These are phyloP conservation scores for Homarus americanus DNA, from an alignment of 1,140 invertebrate species.

Conservation along the genomic window DNA sequence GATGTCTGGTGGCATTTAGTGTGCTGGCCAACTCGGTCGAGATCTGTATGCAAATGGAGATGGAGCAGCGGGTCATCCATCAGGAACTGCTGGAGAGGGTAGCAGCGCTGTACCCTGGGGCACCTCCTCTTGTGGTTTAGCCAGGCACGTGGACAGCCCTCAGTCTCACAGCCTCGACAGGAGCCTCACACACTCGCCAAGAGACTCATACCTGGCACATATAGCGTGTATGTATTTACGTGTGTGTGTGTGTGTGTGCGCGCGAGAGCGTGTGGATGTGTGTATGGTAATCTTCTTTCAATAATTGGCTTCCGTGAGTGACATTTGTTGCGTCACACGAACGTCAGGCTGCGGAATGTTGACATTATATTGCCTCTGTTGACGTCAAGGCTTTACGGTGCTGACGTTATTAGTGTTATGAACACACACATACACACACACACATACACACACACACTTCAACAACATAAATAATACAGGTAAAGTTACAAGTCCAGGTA, in stretches of 20 bases:
- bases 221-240: background rate
- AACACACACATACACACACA: too few species aligned
- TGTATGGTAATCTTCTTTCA: background rate
- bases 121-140: background rate
- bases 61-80: conserved; percentile 27
- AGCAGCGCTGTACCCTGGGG: background rate
- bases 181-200: too few species aligned
- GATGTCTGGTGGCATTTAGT: conserved; percentile 23
- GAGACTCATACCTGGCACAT: background rate
- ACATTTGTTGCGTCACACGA: too few species aligned
- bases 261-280: background rate
- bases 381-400: too few species aligned
- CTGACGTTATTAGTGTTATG: too few species aligned
- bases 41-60: conserved; percentile 43
- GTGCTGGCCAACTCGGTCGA: background rate
- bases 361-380: too few species aligned
- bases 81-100: background rate
- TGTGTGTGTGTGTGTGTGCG: conserved; percentile 34
- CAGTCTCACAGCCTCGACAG: too few species aligned
- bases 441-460: too few species aligned
- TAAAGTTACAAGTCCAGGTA: too few species aligned
- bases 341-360: too few species aligned
- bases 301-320: too few species aligned
- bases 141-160: background rate
- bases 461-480: too few species aligned